Evolutionary conservation across 2,888 invertebrate genomes (phyloP).

Genomic region (Aquatica leii): DNA sequence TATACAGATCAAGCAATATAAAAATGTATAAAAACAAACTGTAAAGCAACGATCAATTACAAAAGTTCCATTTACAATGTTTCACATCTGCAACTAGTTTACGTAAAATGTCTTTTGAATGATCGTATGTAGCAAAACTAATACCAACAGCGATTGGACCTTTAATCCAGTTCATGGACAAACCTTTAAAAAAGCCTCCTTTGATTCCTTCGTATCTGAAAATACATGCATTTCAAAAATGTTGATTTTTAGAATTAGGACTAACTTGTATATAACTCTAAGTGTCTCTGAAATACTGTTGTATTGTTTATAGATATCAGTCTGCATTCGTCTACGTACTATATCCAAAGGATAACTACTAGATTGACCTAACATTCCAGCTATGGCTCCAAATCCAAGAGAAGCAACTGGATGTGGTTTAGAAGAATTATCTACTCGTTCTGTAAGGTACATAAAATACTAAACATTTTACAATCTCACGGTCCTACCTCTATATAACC

Average conservation of each 20-base stretch:
- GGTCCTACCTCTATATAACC: constrained; percentile 73
- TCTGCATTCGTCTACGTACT: constrained; percentile 74
- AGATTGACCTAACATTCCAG: constrained; percentile 94
- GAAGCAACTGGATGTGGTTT: constrained; percentile 66
- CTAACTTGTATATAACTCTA: constrained; percentile 74
- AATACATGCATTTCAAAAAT: constrained; percentile 37
- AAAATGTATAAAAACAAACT: constrained; percentile 37
- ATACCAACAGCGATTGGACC: constrained; percentile 92
- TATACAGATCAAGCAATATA: constrained; percentile 28
- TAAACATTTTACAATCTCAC: not conserved
- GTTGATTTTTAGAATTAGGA: constrained; percentile 13
- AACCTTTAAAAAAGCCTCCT: constrained; percentile 94
- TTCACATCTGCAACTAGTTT: constrained; percentile 47
- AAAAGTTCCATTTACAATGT: constrained; percentile 36
- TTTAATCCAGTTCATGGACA: constrained; percentile 99
- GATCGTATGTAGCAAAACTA: constrained; percentile 95
- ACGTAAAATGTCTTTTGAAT: constrained; percentile 70
- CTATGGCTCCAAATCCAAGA: constrained; percentile 85
- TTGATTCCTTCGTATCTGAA: constrained; percentile 85
- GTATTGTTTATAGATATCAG: constrained; percentile 66
- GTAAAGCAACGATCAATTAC: constrained; percentile 15
- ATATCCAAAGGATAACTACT: constrained; percentile 97
- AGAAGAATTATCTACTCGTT: constrained; percentile 46
- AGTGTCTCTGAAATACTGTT: constrained; percentile 74
- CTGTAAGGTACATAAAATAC: constrained; percentile 41